Evolutionary conservation across 2,797 vertebrate genomes (phyloP).

Genomic region (Paedocypris micromegethes): DNA sequence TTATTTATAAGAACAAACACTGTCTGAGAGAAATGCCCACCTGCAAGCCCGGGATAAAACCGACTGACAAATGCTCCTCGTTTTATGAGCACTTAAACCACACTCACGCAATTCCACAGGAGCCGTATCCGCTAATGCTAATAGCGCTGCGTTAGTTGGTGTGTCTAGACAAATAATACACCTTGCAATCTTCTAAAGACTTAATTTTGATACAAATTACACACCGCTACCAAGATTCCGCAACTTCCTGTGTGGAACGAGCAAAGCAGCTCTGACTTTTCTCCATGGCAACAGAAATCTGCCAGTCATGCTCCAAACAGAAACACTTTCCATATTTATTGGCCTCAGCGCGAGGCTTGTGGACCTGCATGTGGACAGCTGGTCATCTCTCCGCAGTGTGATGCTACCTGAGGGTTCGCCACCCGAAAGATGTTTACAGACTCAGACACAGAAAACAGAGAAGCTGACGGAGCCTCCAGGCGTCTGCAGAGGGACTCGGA

Average conservation of each 20-base stretch:
- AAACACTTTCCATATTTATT: constrained; percentile 8
- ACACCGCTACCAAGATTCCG: constrained; percentile 4
- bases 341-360: constrained; percentile 1
- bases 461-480: constrained; percentile 40
- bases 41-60: constrained; percentile 38
- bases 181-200: constrained; percentile 6
- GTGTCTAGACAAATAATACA: constrained; percentile 8
- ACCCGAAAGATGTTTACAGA: constrained; percentile 17
- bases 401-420: constrained; percentile 24
- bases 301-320: constrained; percentile 5
- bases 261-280: constrained; percentile 21
- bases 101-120: neutral
- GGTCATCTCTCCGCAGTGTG: constrained; percentile 24
- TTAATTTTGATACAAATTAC: constrained; percentile 3
- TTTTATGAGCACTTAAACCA: constrained; percentile 18
- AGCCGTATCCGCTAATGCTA: constrained; percentile 25
- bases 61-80: constrained; percentile 26
- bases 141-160: constrained; percentile 9
- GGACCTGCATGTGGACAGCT: constrained; percentile 3
- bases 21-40: constrained; percentile 40
- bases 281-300: constrained; percentile 15
- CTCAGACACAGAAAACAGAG: constrained; percentile 29
- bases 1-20: constrained; percentile 55
- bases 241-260: neutral
- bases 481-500: constrained; percentile 31